These are phyloP conservation scores for Zosterops hypoxanthus DNA, from an alignment of 2,113 vertebrate genomes.

Conservation along the genomic window DNA sequence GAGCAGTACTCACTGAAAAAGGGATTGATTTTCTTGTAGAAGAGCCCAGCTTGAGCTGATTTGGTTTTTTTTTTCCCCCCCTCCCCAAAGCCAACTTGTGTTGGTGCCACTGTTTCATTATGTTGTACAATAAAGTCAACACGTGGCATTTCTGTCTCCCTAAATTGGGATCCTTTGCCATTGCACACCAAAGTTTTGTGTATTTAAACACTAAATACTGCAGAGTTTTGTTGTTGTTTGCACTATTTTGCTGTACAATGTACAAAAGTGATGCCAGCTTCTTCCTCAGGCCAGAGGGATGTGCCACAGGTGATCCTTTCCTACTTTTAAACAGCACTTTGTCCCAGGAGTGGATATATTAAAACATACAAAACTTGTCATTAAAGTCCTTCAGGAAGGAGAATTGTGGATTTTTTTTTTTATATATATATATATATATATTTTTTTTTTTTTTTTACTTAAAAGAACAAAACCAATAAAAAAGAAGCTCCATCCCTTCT, in stretches of 20 bases:
- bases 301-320: not conserved
- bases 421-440: too few species aligned
- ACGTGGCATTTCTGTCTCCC: not conserved
- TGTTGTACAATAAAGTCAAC: not conserved
- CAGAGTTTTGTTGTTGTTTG: not conserved
- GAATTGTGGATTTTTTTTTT: not conserved
- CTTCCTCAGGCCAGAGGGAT: not conserved
- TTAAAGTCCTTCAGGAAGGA: not conserved
- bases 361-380: not conserved
- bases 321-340: not conserved
- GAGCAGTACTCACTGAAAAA: not conserved
- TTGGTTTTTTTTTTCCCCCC: not conserved
- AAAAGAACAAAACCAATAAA: not conserved
- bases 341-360: not conserved
- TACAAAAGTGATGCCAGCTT: not conserved
- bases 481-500: not conserved
- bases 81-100: not conserved
- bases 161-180: not conserved
- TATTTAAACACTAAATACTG: rapidly evolving
- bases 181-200: rapidly evolving
- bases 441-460: not conserved
- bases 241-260: not conserved
- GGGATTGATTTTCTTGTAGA: not conserved
- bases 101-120: rapidly evolving
- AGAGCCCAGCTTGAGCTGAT: not conserved